phyloP scores from a whole-genome alignment of 2,888 invertebrate genomes.

The Yponomeuta cagnagella region DNA sequence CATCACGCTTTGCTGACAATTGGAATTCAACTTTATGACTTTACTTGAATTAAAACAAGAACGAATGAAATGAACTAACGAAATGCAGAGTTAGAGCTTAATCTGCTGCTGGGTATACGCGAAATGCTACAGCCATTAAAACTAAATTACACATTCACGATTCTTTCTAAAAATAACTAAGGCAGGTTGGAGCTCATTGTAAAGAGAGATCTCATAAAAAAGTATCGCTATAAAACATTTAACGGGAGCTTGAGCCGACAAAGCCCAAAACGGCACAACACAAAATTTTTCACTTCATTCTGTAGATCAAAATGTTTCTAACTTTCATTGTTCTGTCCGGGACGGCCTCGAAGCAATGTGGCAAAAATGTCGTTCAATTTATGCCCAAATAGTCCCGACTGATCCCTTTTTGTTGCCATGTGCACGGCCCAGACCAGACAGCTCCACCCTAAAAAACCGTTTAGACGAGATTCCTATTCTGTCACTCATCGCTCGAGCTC shows the following conservation, averaged over 20 bases:
- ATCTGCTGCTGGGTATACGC: not conserved
- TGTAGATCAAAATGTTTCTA: constrained; percentile 12
- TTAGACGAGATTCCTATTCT: constrained; percentile 60
- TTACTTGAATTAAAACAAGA: too few species aligned
- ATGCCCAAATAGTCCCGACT: constrained; percentile 63
- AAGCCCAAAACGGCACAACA: not conserved
- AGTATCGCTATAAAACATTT: not conserved
- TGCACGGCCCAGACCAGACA: constrained; percentile 70
- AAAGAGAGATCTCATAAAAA: not conserved
- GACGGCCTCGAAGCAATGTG: constrained; percentile 49
- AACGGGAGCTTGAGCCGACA: not conserved
- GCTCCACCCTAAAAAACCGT: constrained; percentile 74
- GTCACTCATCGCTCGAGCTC: constrained; percentile 56
- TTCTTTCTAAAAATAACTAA: not conserved
- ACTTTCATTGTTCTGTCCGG: constrained; percentile 11
- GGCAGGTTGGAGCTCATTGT: not conserved
- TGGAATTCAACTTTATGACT: too few species aligned
- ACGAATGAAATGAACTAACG: too few species aligned
- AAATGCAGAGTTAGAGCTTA: too few species aligned
- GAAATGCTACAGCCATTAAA: not conserved
- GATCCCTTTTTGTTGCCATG: constrained; percentile 73
- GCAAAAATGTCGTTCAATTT: constrained; percentile 74
- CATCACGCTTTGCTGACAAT: too few species aligned
- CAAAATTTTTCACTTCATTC: not conserved
- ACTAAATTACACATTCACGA: not conserved